phyloP scores from a whole-genome alignment of 2,113 vertebrate genomes.

The Mirza zaza region DNA sequence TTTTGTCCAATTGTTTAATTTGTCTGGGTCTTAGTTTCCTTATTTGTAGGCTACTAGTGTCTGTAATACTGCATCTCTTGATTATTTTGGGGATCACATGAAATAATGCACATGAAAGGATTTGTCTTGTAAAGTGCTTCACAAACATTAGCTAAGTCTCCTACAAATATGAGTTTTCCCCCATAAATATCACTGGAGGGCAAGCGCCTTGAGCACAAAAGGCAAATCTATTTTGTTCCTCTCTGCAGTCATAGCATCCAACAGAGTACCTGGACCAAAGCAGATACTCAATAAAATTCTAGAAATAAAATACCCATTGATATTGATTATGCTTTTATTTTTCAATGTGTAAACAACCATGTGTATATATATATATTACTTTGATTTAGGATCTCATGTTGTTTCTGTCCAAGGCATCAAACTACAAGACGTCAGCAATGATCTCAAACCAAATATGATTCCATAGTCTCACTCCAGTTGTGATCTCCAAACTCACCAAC shows the following conservation, averaged over 20 bases:
- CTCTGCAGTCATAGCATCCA: background rate
- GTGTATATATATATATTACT: background rate
- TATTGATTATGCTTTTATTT: background rate
- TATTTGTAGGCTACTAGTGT: background rate
- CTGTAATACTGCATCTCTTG: background rate
- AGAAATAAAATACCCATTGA: background rate
- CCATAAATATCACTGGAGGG: background rate
- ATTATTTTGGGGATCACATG: background rate
- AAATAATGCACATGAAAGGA: background rate
- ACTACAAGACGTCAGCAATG: background rate
- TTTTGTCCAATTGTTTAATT: background rate
- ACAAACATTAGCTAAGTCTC: background rate
- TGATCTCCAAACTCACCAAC: background rate
- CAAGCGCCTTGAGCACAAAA: background rate
- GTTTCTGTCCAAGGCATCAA: constrained; percentile 8
- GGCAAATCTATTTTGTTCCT: background rate
- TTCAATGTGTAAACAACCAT: background rate
- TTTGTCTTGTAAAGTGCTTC: background rate
- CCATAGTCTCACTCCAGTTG: background rate
- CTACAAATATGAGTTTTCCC: background rate
- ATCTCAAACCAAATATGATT: background rate
- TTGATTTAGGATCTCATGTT: background rate
- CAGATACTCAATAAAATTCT: background rate
- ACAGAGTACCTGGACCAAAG: background rate
- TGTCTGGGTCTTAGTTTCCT: background rate